These are phyloP conservation scores for Glaucopsyche alexis DNA, from an alignment of 2,888 invertebrate species.

Conservation along the genomic window DNA sequence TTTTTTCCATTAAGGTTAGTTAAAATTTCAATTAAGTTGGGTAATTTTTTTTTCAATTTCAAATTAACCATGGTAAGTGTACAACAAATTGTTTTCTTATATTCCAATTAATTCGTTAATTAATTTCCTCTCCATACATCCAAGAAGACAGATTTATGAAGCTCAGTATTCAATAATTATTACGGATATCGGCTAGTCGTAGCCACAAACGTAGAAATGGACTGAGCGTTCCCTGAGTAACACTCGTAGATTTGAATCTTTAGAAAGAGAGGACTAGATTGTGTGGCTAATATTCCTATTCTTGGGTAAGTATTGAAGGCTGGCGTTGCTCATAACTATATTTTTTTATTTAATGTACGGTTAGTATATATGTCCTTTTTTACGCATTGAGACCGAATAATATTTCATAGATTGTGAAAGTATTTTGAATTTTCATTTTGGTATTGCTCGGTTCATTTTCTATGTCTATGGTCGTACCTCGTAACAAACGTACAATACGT, in stretches of 20 bases:
- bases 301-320: too few relatives aligned
- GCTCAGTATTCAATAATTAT: constrained; percentile 21
- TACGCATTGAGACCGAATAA: too few relatives aligned
- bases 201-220: not conserved
- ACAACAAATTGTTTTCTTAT: not conserved
- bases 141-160: constrained; percentile 23
- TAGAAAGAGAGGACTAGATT: too few relatives aligned
- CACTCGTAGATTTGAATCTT: too few relatives aligned
- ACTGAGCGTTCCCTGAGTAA: not conserved
- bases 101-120: constrained; percentile 15
- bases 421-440: not conserved
- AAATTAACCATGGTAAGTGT: constrained; percentile 5
- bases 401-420: too few relatives aligned
- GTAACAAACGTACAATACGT: constrained; percentile 24
- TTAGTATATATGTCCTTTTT: too few relatives aligned
- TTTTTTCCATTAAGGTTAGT: not conserved
- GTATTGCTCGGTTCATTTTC: not conserved
- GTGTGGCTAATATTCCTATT: too few relatives aligned
- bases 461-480: not conserved
- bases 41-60: not conserved
- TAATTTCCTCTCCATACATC: constrained; percentile 4
- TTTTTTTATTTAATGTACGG: too few relatives aligned
- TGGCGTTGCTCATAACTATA: too few relatives aligned
- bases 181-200: constrained; percentile 9
- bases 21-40: not conserved